Evolutionary conservation across 2,888 invertebrate genomes (phyloP), one percentile per base, ranked within the genome.

Genomic region (Kryphioiulus occultus): DNA sequence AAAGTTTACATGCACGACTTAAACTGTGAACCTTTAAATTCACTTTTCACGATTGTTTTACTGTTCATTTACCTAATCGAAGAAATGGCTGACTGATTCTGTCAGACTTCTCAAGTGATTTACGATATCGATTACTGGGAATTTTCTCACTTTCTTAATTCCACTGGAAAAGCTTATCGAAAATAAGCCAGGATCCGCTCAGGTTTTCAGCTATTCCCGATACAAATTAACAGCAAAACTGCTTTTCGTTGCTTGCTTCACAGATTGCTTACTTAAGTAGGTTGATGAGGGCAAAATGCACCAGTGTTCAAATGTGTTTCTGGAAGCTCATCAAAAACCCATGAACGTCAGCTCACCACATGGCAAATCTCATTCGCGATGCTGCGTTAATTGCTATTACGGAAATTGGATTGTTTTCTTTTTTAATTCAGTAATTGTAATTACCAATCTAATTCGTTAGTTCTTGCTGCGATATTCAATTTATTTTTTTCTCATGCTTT

Each of bases 271-370:
- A 15, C 44, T 44, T 3, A 39, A 5, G 39, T 39, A 39, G 39
- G 39, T 39, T 44, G 44, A 53, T 53, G 53, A 53, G 53, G n/a
- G 68, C 9, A 68, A 26, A 68, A 68, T 68, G 5, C 26, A 26
- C 68, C 68, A 68, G 68, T n/a, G 22, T 10, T 68, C 26, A 3
- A 35, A 7, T 26, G 10, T 68, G 10, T 22, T 26, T 68, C 68
- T 68, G 26, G 26, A 15, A 68, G 68, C 68, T 68, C 68, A 68
- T 68, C 68, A 68, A 68, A 68, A 68, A 68, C 68, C 68, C 68
- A 68, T 68, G 68, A 68, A 26, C 68, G n/a, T 12, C 68, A 68
- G 68, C 26, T 7, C 68, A 68, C 68, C 68, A 68, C 68, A 68
- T 68, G 68, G 68, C 26, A 68, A 68, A 68, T 68, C 68, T 68